Base-by-base conservation (phyloP, 1,140 invertebrate genomes). In the Cydia strobilella region DNA sequence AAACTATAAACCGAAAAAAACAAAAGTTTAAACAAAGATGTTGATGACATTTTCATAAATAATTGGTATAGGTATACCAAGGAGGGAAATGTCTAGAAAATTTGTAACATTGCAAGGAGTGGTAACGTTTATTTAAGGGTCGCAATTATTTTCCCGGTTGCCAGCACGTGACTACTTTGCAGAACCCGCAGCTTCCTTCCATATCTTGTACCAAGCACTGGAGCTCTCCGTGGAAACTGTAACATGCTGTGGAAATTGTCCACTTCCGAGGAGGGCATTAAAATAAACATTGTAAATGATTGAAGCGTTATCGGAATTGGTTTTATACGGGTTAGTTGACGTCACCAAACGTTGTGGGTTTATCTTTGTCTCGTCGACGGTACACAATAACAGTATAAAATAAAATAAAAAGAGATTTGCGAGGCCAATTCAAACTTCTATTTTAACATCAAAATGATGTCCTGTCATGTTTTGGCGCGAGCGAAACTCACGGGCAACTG, bases 161-260 rank as follows among this genome's bases (percentile, higher is more conserved):
- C 42, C 42, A 45, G 42, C 13, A 51, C 48, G 48, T 51, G 48
- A 18, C n/a, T n/a, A n/a, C n/a, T 51, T 51, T 9, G 7, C 48
- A 39, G 35, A 39, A 0, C 35, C 35, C 35, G 7, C n/a, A 59
- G 6, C 65, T 69, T 18, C 31, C 65, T 6, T 35, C 18, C 27
- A 13, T 69, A 18, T 35, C 27, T 69, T 69, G 65, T n/a, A 69
- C 65, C 65, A 18, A 18, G 15, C 65, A 20, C 25, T 69, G 15
- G n/a, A 35, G 13, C 65, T 35, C 65, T 18, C 15, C 9, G 65
- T 69, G n/a, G 31, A 5, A 35, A 69, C 65, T 18, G 65, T 35
- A 69, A 69, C 65, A 69, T 35, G 65, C 65, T 69, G 65, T 35
- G 65, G 65, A 69, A 69, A 69, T 35, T 69, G 65, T 35, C 65